A percentile compares a stretch with the other conserved stretches of the same genome.
phyloP scores from a whole-genome alignment of 2,888 invertebrate species.

The Apotomis capreana region DNA sequence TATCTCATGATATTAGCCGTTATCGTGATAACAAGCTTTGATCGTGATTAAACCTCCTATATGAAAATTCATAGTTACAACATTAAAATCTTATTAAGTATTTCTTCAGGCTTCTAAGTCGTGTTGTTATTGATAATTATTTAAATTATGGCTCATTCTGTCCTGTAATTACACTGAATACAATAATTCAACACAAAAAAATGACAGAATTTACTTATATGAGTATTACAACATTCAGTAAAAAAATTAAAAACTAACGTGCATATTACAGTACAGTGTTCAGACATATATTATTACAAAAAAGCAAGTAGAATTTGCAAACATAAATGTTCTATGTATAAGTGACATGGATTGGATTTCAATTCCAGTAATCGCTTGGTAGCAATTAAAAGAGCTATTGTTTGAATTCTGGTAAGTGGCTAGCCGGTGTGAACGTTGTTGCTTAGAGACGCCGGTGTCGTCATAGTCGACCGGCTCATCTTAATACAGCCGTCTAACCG shows the following conservation, averaged over 20 bases:
- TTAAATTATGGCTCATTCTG: too few species aligned
- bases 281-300: too few species aligned
- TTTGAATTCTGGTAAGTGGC: conserved; percentile 63
- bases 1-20: conserved; percentile 9
- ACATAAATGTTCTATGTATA: conserved; percentile 8
- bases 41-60: conserved; percentile 5
- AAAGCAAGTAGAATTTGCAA: background rate
- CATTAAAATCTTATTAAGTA: too few species aligned
- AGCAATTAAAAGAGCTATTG: conserved; percentile 44
- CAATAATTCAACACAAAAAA: too few species aligned
- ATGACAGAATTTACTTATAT: too few species aligned
- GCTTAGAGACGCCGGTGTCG: conserved; percentile 71
- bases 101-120: too few species aligned
- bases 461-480: conserved; percentile 73
- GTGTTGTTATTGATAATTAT: too few species aligned
- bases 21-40: conserved; percentile 19
- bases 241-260: too few species aligned
- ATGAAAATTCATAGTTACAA: background rate
- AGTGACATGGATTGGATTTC: conserved; percentile 20
- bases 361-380: conserved; percentile 36
- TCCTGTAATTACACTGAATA: too few species aligned
- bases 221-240: too few species aligned
- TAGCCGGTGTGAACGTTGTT: conserved; percentile 46
- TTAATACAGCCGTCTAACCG: conserved; percentile 82
- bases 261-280: too few species aligned